Conservation (phyloP, 2,888 invertebrate species). For the Hydrotaea diabolus region DNA sequence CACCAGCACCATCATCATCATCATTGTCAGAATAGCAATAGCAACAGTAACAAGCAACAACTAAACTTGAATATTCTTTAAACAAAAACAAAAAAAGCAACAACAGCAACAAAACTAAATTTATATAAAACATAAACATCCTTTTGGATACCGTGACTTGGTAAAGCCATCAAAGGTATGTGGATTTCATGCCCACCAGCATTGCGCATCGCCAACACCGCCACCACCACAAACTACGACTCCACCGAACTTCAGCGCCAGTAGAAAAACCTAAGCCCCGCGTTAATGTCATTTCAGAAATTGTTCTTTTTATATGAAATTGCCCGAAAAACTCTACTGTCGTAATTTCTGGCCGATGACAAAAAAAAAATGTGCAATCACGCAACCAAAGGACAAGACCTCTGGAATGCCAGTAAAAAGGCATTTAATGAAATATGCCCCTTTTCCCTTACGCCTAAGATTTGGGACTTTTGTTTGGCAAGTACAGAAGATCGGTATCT, state of each 20-base stretch:
- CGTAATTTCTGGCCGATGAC: constrained; percentile 12
- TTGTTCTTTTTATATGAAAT: constrained; percentile 62
- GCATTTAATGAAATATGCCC: neutral
- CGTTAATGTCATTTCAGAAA: constrained; percentile 64
- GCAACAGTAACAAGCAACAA: constrained; percentile 16
- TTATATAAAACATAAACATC: constrained; percentile 60
- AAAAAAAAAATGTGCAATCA: constrained; percentile 17
- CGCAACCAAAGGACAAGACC: constrained; percentile 1
- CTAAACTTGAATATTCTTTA: constrained; percentile 3
- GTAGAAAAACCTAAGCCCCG: constrained; percentile 43
- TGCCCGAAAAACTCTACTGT: constrained; percentile 47
- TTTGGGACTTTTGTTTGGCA: too few relatives aligned
- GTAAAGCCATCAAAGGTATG: constrained; percentile 60
- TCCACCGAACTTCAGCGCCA: neutral
- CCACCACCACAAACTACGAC: constrained; percentile 11
- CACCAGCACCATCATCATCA: constrained; percentile 36
- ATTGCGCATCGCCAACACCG: constrained; percentile 40
- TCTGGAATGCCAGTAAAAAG: neutral
- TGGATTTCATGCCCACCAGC: constrained; percentile 67
- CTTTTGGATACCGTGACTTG: constrained; percentile 65
- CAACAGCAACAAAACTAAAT: constrained; percentile 34
- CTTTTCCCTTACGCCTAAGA: too few relatives aligned
- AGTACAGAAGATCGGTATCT: too few relatives aligned
- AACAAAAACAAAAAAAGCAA: constrained; percentile 1
- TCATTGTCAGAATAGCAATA: constrained; percentile 28